phyloP scores from a whole-genome alignment of 1,140 invertebrate species.

The Antheraea pernyi region DNA sequence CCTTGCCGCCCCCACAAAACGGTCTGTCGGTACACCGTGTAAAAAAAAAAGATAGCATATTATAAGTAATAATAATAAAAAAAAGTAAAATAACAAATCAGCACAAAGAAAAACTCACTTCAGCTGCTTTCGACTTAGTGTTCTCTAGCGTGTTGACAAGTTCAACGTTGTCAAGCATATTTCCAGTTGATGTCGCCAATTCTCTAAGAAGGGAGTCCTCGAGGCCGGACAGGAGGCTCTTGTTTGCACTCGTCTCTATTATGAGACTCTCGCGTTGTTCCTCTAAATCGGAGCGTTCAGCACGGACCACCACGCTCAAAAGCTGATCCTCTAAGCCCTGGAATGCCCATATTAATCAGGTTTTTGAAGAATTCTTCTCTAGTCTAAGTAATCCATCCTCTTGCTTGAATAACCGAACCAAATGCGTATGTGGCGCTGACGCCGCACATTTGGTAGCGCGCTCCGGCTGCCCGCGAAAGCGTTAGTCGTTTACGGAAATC shows the following conservation, averaged over 20 bases:
- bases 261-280: slow-evolving; percentile 91
- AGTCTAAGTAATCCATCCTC: not conserved
- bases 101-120: too few species aligned
- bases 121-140: slow-evolving; percentile 90
- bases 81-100: not conserved
- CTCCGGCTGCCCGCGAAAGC: too few species aligned
- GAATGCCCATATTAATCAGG: not conserved
- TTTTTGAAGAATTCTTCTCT: not conserved
- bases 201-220: slow-evolving; percentile 91
- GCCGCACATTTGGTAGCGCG: too few species aligned
- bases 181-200: slow-evolving; percentile 90
- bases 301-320: slow-evolving; percentile 90
- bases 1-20: too few species aligned
- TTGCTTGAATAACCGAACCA: too few species aligned
- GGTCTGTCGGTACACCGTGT: too few species aligned
- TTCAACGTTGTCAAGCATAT: slow-evolving; percentile 95
- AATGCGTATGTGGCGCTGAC: too few species aligned
- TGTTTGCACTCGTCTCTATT: slow-evolving; percentile 91
- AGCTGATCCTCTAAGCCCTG: slow-evolving; percentile 94
- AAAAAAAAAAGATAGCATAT: too few species aligned
- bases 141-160: slow-evolving; percentile 92
- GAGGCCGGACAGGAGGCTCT: slow-evolving; percentile 88
- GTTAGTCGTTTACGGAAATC: too few species aligned
- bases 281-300: slow-evolving; percentile 91
- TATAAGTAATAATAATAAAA: too few species aligned